phyloP scores from a whole-genome alignment of 1,140 invertebrate genomes.

The Cydia strobilella region DNA sequence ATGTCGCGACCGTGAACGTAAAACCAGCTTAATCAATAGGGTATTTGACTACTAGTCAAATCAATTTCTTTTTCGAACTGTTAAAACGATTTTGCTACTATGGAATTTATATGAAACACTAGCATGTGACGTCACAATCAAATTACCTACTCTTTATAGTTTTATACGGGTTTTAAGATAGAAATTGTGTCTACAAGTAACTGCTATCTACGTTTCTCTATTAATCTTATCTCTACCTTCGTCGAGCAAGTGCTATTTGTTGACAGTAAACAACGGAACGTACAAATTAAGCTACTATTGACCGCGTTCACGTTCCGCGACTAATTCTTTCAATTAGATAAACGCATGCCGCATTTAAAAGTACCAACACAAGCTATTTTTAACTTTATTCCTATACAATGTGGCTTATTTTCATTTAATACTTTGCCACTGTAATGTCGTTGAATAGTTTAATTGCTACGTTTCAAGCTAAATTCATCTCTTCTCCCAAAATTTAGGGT shows the following conservation, averaged over 20 bases:
- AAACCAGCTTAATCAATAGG: not conserved
- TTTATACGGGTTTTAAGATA: no score
- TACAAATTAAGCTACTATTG: constrained; percentile 7
- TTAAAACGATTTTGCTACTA: no score
- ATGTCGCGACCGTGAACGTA: not conserved
- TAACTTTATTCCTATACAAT: not conserved
- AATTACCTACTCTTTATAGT: no score
- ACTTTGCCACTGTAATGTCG: not conserved
- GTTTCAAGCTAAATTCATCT: not conserved
- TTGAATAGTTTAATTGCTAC: not conserved
- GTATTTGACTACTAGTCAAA: no score
- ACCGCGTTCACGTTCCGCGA: constrained; percentile 4
- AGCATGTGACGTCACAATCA: no score
- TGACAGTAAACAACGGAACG: constrained; percentile 22
- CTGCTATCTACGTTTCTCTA: no score
- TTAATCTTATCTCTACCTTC: no score
- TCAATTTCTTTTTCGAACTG: no score
- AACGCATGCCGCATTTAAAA: not conserved
- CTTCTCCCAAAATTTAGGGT: not conserved
- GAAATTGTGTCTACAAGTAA: no score
- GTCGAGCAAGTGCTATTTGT: not conserved
- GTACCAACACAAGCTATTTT: not conserved
- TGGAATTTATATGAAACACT: no score
- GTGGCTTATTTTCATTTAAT: not conserved
- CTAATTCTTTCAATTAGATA: constrained; percentile 25